Evolutionary conservation across 2,888 invertebrate genomes (phyloP), one percentile per base, ranked within the genome.

Genomic region (Ctena decussata): DNA sequence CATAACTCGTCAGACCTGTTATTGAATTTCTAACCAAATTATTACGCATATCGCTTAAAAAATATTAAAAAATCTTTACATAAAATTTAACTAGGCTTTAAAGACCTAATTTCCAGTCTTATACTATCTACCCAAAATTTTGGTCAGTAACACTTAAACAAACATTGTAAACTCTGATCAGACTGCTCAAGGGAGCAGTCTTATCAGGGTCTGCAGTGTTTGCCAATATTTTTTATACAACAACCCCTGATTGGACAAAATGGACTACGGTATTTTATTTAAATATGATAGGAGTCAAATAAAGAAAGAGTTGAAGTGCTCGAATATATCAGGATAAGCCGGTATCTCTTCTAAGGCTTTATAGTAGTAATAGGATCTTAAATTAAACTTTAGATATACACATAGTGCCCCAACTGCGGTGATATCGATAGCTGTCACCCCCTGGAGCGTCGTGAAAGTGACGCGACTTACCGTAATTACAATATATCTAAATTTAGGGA

Each of bases 401-500:
- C 30, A 35, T 35, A 35, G 35, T 11, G 18, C 65, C 65, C 35
- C 1, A 1, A 21, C 21, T 21, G 35, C 32, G 65, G 21, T 30
- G 65, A 65, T 65, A 65, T 65, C 35, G 65, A 65, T 65, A 65
- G 15, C 35, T 35, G 65, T 32, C 32, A 35, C 65, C 65, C 65
- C 65, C 65, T 65, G 35, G 65, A 65, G 18, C 21, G 65, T 18
- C 27, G n/a, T 65, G 65, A 65, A 65, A 65, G 65, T 65, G 65
- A 65, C 65, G 65, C 65, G 65, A 65, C 30, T 35, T 65, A 65
- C 65, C n/a, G n/a, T n/a, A n/a, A n/a, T n/a, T n/a, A n/a, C n/a
- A n/a, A n/a, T n/a, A n/a, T n/a, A n/a, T n/a, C n/a, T n/a, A n/a
- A n/a, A n/a, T n/a, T n/a, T n/a, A n/a, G n/a, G n/a, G n/a, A n/a